Percentiles rank a stretch among this genome's conserved stretches.
phyloP scores from a whole-genome alignment of 2,888 invertebrate genomes.

The Eupithecia exiguata region DNA sequence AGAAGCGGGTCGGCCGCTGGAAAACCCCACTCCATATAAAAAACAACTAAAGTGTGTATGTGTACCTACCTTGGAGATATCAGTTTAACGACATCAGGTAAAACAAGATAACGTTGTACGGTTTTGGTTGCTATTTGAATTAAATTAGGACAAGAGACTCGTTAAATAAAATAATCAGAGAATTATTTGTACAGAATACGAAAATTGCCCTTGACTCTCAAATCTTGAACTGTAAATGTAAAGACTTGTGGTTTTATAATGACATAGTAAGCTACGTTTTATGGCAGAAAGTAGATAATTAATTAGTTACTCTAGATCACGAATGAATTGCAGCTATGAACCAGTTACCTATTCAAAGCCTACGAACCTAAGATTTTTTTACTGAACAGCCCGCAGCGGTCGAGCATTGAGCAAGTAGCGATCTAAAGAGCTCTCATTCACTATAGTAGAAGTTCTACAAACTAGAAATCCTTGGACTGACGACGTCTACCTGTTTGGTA shows the following conservation, averaged over 20 bases:
- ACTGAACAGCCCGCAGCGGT: conserved; percentile 19
- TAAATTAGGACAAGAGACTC: conserved; percentile 9
- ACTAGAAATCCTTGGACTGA: conserved; percentile 40
- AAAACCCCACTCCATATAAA: conserved; percentile 60
- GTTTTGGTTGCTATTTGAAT: conserved; percentile 13
- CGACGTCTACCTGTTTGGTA: conserved; percentile 23
- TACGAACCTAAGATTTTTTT: not conserved
- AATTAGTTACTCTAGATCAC: not conserved
- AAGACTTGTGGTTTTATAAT: not conserved
- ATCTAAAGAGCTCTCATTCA: conserved; percentile 30
- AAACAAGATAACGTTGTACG: conserved; percentile 18
- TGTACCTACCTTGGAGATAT: conserved; percentile 42
- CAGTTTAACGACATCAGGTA: conserved; percentile 32
- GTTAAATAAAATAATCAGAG: not conserved
- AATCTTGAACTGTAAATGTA: not conserved
- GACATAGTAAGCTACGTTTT: not conserved
- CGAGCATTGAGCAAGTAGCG: conserved; percentile 21
- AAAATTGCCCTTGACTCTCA: not conserved
- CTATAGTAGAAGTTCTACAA: conserved; percentile 38
- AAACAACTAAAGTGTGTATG: conserved; percentile 38
- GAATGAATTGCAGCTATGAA: not conserved
- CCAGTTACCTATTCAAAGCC: not conserved
- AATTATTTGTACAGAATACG: not conserved
- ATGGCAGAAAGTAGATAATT: not conserved
- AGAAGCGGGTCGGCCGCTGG: conserved; percentile 60